These are phyloP conservation scores for Bombus picipes DNA, from an alignment of 1,140 invertebrate genomes.

Conservation along the genomic window DNA sequence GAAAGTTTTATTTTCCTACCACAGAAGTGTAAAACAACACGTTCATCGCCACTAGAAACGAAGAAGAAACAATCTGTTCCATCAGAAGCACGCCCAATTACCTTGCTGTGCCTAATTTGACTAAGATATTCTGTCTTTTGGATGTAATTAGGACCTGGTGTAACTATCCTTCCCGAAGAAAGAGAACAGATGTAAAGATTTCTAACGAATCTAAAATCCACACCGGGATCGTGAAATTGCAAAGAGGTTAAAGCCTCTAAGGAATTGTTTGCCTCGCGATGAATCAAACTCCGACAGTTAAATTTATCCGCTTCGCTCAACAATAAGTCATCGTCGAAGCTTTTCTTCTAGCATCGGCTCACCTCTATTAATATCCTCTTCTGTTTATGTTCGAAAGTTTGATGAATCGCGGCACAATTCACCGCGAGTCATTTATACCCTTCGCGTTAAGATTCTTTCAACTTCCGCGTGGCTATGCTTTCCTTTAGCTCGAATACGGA, in stretches of 20 bases:
- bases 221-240: background rate
- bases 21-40: background rate
- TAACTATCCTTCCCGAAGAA: slow-evolving; percentile 1
- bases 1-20: background rate
- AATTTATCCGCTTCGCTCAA: slow-evolving; percentile 39
- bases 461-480: background rate
- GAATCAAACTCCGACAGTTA: slow-evolving; percentile 26
- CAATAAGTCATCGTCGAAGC: slow-evolving; percentile 1
- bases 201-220: background rate
- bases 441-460: background rate
- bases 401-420: slow-evolving; percentile 10
- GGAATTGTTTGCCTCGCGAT: slow-evolving; percentile 28
- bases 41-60: no score
- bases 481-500: no score
- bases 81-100: background rate
- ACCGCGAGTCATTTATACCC: background rate
- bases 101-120: fast-evolving
- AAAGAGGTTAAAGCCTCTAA: background rate
- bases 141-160: background rate
- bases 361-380: slow-evolving; percentile 30
- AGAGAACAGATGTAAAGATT: slow-evolving; percentile 26
- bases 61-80: background rate
- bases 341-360: background rate
- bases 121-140: background rate
- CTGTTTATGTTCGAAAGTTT: slow-evolving; percentile 27